Conservation (phyloP, 2,113 vertebrate genomes). For the Triplophysa tibetana region DNA sequence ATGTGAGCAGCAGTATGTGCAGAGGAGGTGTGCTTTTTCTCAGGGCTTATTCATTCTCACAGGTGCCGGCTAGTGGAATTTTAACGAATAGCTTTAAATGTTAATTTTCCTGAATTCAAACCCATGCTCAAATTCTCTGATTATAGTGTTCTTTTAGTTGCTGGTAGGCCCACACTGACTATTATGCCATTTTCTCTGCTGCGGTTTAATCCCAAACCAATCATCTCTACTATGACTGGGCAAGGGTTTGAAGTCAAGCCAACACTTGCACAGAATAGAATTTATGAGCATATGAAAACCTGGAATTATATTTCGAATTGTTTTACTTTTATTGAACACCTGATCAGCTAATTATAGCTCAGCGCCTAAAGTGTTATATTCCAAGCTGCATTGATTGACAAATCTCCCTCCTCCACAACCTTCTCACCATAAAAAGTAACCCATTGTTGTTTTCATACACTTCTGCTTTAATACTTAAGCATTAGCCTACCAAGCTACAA, state of each 20-base stretch:
- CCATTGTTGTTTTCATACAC: not conserved
- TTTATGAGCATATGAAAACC: not conserved
- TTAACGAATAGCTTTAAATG: not conserved
- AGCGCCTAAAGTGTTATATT: not conserved
- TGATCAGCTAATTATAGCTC: not conserved
- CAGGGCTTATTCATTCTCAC: not conserved
- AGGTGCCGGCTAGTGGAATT: not conserved
- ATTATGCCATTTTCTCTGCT: slow-evolving; percentile 4
- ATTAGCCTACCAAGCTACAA: not conserved
- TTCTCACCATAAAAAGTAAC: not conserved
- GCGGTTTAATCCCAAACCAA: slow-evolving; percentile 12
- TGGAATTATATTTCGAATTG: not conserved
- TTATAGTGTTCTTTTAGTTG: not conserved
- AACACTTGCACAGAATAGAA: not conserved
- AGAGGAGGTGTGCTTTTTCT: not conserved
- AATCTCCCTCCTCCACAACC: not conserved
- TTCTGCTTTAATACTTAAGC: not conserved
- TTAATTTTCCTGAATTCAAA: not conserved
- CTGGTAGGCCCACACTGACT: slow-evolving; percentile 3
- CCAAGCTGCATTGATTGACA: not conserved
- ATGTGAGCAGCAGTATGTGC: not conserved
- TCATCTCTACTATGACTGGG: not conserved
- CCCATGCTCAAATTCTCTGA: not conserved
- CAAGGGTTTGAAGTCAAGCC: slow-evolving; percentile 5
- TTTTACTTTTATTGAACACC: not conserved